phyloP scores from a whole-genome alignment of 2,888 invertebrate species.

The Caenorhabditis sinica region DNA sequence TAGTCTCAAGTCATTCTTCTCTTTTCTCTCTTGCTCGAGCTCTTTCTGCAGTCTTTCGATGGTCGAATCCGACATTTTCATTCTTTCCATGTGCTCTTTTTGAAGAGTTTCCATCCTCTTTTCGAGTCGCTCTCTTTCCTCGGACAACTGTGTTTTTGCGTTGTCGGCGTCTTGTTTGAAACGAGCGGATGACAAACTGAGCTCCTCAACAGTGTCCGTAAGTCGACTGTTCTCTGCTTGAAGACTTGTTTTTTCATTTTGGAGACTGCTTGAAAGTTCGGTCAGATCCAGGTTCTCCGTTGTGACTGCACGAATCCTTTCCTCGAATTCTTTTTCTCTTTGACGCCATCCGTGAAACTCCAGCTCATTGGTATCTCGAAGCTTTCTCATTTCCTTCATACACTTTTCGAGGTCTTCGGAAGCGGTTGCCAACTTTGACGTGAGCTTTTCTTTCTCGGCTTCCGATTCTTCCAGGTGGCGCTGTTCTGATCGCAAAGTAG shows the following conservation, averaged over 20 bases:
- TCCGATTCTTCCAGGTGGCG: slow-evolving; percentile 50
- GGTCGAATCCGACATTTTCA: slow-evolving; percentile 23
- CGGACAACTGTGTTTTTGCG: neutral
- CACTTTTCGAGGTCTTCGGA: slow-evolving; percentile 1
- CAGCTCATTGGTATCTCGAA: slow-evolving; percentile 39
- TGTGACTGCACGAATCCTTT: neutral
- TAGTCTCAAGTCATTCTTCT: slow-evolving; percentile 1
- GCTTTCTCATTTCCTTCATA: slow-evolving; percentile 44
- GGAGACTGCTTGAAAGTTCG: slow-evolving; percentile 15
- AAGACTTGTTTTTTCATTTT: slow-evolving; percentile 19
- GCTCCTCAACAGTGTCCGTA: neutral
- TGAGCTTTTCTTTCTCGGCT: slow-evolving; percentile 6
- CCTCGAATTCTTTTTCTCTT: slow-evolving; percentile 11
- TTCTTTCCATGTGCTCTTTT: slow-evolving; percentile 22
- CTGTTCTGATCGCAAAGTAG: neutral
- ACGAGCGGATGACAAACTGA: neutral
- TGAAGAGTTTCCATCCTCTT: neutral
- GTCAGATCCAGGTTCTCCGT: neutral
- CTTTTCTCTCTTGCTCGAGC: slow-evolving; percentile 12
- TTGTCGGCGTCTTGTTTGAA: slow-evolving; percentile 32
- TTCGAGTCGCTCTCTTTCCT: neutral
- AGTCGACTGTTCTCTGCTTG: slow-evolving; percentile 22
- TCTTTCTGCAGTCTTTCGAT: slow-evolving; percentile 26
- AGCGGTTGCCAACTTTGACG: slow-evolving; percentile 7
- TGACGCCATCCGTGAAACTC: slow-evolving; percentile 29